Evolutionary conservation across 2,113 vertebrate genomes (phyloP).

Genomic region (Ranitomeya variabilis): DNA sequence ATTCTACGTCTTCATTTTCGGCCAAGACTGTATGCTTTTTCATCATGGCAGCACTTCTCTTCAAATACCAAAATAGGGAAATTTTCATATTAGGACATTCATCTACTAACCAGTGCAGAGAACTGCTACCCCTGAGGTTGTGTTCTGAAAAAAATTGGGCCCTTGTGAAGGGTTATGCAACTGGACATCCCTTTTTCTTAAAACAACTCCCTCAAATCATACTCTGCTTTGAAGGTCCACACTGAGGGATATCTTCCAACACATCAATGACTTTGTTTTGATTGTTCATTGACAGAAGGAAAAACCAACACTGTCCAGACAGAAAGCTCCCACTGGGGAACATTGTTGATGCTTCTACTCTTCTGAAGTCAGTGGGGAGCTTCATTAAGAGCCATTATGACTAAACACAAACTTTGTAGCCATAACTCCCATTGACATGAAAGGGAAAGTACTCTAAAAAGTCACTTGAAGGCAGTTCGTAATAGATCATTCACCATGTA

Average conservation of each 20-base stretch:
- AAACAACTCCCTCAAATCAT: neutral
- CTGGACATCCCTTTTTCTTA: neutral
- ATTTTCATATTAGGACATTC: no score
- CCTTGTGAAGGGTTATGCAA: no score
- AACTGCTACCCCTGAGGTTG: neutral
- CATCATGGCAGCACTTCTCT: no score
- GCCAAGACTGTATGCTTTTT: no score
- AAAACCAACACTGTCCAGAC: constrained; percentile 26
- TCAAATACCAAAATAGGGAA: no score
- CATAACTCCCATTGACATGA: constrained; percentile 16
- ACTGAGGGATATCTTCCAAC: neutral
- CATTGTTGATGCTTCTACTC: neutral
- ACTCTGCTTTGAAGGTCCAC: neutral
- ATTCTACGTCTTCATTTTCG: no score
- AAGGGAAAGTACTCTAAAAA: neutral
- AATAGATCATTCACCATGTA: neutral
- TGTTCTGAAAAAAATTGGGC: no score
- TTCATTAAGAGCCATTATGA: neutral
- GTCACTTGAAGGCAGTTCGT: neutral
- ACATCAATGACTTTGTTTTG: constrained; percentile 17
- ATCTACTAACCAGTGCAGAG: no score
- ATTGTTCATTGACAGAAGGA: constrained; percentile 4
- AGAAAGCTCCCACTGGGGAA: neutral
- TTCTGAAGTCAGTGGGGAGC: constrained; percentile 14
- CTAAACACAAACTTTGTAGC: neutral